phyloP scores from a whole-genome alignment of 2,113 vertebrate species.

The Atlantisia rogersi region DNA sequence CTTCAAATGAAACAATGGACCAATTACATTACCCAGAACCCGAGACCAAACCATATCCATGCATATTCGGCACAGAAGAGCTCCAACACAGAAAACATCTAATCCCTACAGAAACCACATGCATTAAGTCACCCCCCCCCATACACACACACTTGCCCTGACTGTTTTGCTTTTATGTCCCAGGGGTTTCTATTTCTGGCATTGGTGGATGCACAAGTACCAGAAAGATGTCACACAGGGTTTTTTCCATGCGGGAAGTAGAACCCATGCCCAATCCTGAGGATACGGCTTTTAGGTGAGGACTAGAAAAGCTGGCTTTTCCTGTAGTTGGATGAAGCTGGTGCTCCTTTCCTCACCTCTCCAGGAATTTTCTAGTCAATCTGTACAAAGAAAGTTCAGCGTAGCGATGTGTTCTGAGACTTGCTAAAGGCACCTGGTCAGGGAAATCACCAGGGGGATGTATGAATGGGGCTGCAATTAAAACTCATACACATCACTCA shows the following conservation, averaged over 20 bases:
- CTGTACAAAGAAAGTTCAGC: neutral
- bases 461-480: neutral
- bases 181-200: neutral
- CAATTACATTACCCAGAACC: neutral
- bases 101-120: neutral
- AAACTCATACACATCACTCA: neutral
- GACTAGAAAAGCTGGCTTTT: neutral
- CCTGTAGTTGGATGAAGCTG: neutral
- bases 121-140: neutral
- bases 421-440: neutral
- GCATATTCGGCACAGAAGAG: neutral
- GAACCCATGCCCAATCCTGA: neutral
- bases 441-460: neutral
- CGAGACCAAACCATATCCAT: neutral
- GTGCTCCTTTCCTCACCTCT: neutral
- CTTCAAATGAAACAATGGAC: constrained; percentile 52
- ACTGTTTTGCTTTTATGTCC: neutral
- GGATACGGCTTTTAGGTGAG: neutral
- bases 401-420: neutral
- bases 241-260: neutral
- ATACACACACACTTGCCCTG: too few relatives aligned
- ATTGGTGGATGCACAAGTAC: neutral
- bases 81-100: neutral
- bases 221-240: neutral
- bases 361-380: neutral